Evolutionary conservation across 2,888 invertebrate species (phyloP).

Genomic region (Synergus japonicus): DNA sequence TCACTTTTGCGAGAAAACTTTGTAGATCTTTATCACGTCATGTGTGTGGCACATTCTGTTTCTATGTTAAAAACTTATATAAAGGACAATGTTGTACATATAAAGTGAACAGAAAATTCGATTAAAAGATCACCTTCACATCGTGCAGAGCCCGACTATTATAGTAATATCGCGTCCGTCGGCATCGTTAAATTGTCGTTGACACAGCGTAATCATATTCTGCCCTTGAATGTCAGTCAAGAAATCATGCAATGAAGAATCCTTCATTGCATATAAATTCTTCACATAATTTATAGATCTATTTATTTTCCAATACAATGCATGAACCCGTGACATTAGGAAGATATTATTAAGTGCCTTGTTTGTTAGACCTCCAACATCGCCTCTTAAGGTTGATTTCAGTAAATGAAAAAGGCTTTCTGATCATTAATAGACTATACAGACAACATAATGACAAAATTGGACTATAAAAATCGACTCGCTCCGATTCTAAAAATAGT

Average conservation of each 20-base stretch:
- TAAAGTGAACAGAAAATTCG: not conserved
- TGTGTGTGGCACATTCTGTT: no score
- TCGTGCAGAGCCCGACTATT: not conserved
- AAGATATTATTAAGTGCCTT: slow-evolving; percentile 7
- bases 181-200: slow-evolving; percentile 31
- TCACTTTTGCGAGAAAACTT: no score
- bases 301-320: slow-evolving; percentile 2
- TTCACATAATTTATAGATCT: slow-evolving; percentile 15
- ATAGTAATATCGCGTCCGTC: not conserved
- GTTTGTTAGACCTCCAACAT: not conserved
- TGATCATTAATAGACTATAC: not conserved
- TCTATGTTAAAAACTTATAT: no score
- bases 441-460: not conserved
- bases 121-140: not conserved
- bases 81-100: not conserved
- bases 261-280: not conserved
- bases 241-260: not conserved
- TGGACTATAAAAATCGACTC: not conserved
- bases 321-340: not conserved
- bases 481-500: not conserved
- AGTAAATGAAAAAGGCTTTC: slow-evolving; percentile 1
- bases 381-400: not conserved
- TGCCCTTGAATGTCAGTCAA: slow-evolving; percentile 11
- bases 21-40: no score
- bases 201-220: not conserved